Percentiles rank a stretch among this genome's conserved stretches.
Conservation (phyloP, 2,797 vertebrate species). For the Phataginus tricuspis region DNA sequence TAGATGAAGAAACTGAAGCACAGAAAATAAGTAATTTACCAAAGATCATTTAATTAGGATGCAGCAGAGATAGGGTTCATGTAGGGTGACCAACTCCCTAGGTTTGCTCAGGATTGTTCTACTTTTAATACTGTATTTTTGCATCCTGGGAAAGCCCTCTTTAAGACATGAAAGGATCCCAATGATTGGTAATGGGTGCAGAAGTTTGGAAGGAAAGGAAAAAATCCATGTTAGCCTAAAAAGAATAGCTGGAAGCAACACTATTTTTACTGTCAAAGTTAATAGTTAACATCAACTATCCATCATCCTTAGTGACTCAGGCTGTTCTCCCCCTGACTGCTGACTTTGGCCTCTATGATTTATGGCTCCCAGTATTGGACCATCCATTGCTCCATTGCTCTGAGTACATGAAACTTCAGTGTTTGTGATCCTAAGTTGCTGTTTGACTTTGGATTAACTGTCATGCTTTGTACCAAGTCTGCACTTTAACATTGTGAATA, state of each 20-base stretch:
- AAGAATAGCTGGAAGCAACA: not conserved
- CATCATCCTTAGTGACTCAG: not conserved
- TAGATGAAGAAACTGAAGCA: not conserved
- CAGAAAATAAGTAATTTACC: not conserved
- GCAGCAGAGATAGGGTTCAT: not conserved
- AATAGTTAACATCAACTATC: not conserved
- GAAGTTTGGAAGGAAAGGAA: not conserved
- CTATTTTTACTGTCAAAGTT: not conserved
- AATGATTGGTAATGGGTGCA: not conserved
- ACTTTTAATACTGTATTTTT: not conserved
- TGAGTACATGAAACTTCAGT: not conserved
- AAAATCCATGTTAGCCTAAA: not conserved
- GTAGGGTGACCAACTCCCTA: not conserved
- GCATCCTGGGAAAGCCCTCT: not conserved
- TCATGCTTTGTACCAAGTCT: not conserved
- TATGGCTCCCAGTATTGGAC: not conserved
- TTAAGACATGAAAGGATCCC: not conserved
- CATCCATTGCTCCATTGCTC: no score
- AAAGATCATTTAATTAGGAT: not conserved
- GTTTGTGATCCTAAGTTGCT: not conserved
- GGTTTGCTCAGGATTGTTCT: not conserved
- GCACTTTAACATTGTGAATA: not conserved
- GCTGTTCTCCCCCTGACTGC: not conserved
- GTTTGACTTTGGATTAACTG: not conserved
- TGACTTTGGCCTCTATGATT: not conserved